Evolutionary conservation across 2,888 invertebrate species (phyloP).

Genomic region (Aporophyla nigra): DNA sequence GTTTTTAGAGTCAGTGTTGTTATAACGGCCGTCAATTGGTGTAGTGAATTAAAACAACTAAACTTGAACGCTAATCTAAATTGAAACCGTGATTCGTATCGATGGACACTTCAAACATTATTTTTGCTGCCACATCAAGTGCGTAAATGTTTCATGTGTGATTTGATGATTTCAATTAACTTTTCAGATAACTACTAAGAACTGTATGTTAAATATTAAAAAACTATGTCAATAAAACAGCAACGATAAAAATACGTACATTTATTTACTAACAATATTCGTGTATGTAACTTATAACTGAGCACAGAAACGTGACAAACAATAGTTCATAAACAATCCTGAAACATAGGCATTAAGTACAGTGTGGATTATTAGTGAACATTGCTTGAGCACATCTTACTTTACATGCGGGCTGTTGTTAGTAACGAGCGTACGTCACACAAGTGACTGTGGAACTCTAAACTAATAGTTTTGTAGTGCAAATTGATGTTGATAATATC

Average conservation of each 20-base stretch:
- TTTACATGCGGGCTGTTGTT: slow-evolving; percentile 56
- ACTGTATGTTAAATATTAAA: slow-evolving; percentile 24
- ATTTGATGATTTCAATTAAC: slow-evolving; percentile 1
- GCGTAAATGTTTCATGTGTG: slow-evolving; percentile 15
- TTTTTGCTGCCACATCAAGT: neutral
- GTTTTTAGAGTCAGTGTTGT: slow-evolving; percentile 24
- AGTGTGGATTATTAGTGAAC: slow-evolving; percentile 61
- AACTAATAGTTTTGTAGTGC: slow-evolving; percentile 30
- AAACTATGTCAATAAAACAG: slow-evolving; percentile 63
- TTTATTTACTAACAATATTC: slow-evolving; percentile 76
- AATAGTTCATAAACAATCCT: slow-evolving; percentile 63
- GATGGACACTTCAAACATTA: slow-evolving; percentile 6
- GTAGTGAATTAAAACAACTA: slow-evolving; percentile 20
- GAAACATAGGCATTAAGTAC: slow-evolving; percentile 52
- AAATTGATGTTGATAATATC: slow-evolving; percentile 32
- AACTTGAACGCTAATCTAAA: slow-evolving; percentile 14
- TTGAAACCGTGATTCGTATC: slow-evolving; percentile 5
- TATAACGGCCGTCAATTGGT: slow-evolving; percentile 4
- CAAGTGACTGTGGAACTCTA: slow-evolving; percentile 24
- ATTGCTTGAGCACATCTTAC: slow-evolving; percentile 58
- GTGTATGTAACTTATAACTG: slow-evolving; percentile 72
- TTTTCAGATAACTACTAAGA: neutral
- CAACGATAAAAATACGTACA: slow-evolving; percentile 70
- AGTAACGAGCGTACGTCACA: slow-evolving; percentile 41
- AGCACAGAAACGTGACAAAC: slow-evolving; percentile 67